phyloP scores from a whole-genome alignment of 2,113 vertebrate species.

The Sinocyclocheilus grahami region DNA sequence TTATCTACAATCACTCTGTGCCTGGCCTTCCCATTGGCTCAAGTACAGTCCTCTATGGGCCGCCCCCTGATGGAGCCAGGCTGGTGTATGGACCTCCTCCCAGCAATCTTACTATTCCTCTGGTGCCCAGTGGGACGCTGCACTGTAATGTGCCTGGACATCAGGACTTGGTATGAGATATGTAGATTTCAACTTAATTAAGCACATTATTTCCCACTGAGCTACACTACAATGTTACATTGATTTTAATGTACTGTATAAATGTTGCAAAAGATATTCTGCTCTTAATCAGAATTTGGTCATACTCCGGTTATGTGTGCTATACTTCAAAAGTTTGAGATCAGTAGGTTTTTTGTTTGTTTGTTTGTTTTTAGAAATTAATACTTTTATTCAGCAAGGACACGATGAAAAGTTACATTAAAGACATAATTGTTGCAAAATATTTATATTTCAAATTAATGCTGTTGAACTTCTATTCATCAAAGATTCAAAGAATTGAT shows the following conservation, averaged over 20 bases:
- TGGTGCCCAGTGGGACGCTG: slow-evolving; percentile 75
- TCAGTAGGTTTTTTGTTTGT: too few species aligned
- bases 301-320: too few species aligned
- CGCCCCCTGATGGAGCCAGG: slow-evolving; percentile 72
- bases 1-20: slow-evolving; percentile 72
- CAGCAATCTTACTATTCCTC: slow-evolving; percentile 68
- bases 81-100: slow-evolving; percentile 75
- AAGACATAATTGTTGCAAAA: too few species aligned
- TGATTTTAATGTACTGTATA: neutral
- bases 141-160: slow-evolving; percentile 82
- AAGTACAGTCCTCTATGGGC: slow-evolving; percentile 75
- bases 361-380: too few species aligned
- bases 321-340: too few species aligned
- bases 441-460: too few species aligned
- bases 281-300: neutral
- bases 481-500: too few species aligned
- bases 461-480: too few species aligned
- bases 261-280: neutral
- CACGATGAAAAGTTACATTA: neutral
- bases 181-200: neutral
- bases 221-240: neutral
- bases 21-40: slow-evolving; percentile 65
- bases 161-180: slow-evolving; percentile 76
- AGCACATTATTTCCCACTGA: too few species aligned
- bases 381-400: neutral